phyloP scores from a whole-genome alignment of 2,888 invertebrate species.

The Pharmacophagus antenor region DNA sequence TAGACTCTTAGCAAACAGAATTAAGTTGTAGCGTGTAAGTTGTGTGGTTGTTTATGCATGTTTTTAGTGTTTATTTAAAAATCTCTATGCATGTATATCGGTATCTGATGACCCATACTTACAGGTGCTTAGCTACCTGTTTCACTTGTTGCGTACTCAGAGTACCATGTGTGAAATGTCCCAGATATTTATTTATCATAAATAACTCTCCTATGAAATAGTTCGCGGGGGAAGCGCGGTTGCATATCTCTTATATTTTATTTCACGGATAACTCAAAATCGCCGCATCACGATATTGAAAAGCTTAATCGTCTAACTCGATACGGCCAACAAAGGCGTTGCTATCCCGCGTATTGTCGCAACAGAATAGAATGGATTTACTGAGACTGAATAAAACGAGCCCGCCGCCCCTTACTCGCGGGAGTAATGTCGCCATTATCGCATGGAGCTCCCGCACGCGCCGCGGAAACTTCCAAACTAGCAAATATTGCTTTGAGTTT shows the following conservation, averaged over 20 bases:
- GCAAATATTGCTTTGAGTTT: constrained; percentile 30
- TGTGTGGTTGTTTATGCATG: too few species aligned
- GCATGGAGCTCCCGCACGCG: constrained; percentile 49
- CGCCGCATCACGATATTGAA: constrained; percentile 47
- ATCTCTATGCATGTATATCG: too few species aligned
- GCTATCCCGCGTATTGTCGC: constrained; percentile 66
- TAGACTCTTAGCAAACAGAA: too few species aligned
- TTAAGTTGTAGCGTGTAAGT: too few species aligned
- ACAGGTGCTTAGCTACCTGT: too few species aligned
- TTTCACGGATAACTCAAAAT: not conserved
- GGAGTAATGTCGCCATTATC: constrained; percentile 65
- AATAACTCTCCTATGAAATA: not conserved
- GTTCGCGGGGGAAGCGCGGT: not conserved
- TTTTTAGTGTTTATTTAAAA: too few species aligned
- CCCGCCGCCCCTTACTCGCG: constrained; percentile 53
- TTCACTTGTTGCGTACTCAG: too few species aligned
- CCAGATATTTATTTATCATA: too few species aligned
- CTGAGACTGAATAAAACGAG: constrained; percentile 67
- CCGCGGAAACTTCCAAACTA: constrained; percentile 44
- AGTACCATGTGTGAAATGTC: too few species aligned
- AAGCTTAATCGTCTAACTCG: constrained; percentile 67
- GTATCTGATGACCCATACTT: too few species aligned
- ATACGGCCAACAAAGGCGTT: constrained; percentile 62
- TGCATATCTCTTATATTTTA: not conserved
- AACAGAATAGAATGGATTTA: constrained; percentile 71